These are phyloP conservation scores for Cyclura pinguis DNA, from an alignment of 2,797 vertebrate species.

Conservation along the genomic window DNA sequence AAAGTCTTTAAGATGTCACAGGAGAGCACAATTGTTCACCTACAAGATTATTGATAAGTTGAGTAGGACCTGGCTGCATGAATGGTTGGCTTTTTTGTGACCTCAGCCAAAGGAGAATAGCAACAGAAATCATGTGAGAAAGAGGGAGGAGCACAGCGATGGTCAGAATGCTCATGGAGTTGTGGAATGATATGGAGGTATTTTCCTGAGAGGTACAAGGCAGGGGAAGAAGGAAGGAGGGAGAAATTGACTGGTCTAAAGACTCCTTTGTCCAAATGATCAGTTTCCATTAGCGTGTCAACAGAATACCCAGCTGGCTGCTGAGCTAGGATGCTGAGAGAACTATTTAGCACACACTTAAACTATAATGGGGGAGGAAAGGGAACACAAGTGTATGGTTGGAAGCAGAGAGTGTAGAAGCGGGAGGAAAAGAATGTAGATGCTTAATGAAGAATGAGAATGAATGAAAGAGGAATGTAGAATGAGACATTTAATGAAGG, in stretches of 20 bases:
- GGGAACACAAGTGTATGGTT: neutral
- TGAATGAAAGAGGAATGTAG: neutral
- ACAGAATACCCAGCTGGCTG: neutral
- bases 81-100: neutral
- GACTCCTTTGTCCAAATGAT: neutral
- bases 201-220: neutral
- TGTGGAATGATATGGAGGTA: neutral
- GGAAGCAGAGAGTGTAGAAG: neutral
- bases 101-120: neutral
- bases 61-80: neutral
- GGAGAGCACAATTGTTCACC: neutral
- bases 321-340: neutral
- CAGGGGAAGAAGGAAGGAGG: neutral
- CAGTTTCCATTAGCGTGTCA: neutral
- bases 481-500: neutral
- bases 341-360: neutral
- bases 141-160: neutral
- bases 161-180: neutral
- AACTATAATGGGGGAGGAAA: neutral
- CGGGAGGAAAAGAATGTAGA: neutral
- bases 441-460: neutral
- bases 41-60: neutral
- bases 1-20: constrained; percentile 10
- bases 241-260: neutral
- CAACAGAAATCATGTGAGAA: neutral